phyloP scores from a whole-genome alignment of 1,140 invertebrate species.

The Oryzaephilus surinamensis region DNA sequence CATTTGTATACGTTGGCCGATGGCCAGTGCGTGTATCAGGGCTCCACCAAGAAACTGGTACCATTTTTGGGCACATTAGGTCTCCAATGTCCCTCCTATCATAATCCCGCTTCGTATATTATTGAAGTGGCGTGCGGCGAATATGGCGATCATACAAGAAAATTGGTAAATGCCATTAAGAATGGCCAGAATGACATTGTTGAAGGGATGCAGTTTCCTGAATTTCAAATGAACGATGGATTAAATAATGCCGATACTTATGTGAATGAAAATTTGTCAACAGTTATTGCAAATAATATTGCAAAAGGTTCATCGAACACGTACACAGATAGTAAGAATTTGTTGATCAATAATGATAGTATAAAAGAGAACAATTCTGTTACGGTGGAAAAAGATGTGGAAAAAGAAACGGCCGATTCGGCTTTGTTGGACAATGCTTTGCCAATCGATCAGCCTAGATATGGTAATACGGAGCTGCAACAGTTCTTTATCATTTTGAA shows the following conservation, averaged over 20 bases:
- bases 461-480: conserved; percentile 61
- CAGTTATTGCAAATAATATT: conserved; percentile 52
- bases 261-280: conserved; percentile 35
- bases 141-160: conserved; percentile 82
- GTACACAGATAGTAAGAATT: conserved; percentile 11
- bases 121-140: conserved; percentile 93
- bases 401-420: conserved; percentile 50
- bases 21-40: conserved; percentile 90
- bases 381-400: conserved; percentile 43
- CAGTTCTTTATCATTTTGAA: conserved; percentile 76
- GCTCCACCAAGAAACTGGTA: conserved; percentile 71
- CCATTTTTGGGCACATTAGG: conserved; percentile 74
- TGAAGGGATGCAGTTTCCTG: conserved; percentile 48
- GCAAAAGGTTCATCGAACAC: conserved; percentile 37
- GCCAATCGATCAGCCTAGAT: conserved; percentile 51
- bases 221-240: conserved; percentile 43
- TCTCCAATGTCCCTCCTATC: conserved; percentile 86
- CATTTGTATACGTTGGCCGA: conserved; percentile 87
- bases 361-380: conserved; percentile 43
- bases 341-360: conserved; percentile 52
- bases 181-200: conserved; percentile 71
- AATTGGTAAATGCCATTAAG: conserved; percentile 63
- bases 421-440: conserved; percentile 51
- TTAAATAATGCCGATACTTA: conserved; percentile 53
- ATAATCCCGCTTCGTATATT: conserved; percentile 94